Conservation (phyloP, 2,888 invertebrate genomes). For the Cephus sareptanus region DNA sequence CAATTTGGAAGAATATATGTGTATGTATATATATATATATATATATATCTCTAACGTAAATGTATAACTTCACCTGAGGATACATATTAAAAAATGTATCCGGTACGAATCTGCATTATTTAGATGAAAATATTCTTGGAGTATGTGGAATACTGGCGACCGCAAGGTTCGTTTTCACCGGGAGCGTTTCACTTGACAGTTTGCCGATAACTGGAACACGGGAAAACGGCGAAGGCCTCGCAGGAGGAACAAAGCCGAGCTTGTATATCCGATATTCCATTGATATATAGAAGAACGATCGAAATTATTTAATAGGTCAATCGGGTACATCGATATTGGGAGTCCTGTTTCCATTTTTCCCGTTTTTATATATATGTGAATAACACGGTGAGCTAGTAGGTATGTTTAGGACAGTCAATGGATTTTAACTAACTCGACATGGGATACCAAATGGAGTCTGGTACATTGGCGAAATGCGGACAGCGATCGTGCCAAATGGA, state of each 20-base stretch:
- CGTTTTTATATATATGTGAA: background rate
- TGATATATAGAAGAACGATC: background rate
- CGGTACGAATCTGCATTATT: background rate
- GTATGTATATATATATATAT: too few relatives aligned
- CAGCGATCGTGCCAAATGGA: background rate
- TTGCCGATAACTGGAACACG: background rate
- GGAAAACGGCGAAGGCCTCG: background rate
- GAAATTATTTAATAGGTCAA: background rate
- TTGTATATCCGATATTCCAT: background rate
- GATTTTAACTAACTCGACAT: too few relatives aligned
- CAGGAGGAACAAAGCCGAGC: background rate
- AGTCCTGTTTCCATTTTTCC: background rate
- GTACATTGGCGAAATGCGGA: background rate
- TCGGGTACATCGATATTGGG: background rate
- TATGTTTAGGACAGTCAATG: background rate
- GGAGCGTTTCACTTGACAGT: background rate
- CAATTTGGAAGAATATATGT: too few relatives aligned
- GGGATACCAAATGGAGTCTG: background rate
- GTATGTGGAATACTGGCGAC: background rate
- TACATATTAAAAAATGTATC: background rate
- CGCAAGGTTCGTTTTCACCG: background rate
- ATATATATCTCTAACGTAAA: too few relatives aligned
- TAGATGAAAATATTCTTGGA: background rate
- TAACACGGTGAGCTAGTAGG: background rate
- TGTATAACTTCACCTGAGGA: too few relatives aligned